phyloP scores from a whole-genome alignment of 2,113 vertebrate species.

The Halichoerus grypus region DNA sequence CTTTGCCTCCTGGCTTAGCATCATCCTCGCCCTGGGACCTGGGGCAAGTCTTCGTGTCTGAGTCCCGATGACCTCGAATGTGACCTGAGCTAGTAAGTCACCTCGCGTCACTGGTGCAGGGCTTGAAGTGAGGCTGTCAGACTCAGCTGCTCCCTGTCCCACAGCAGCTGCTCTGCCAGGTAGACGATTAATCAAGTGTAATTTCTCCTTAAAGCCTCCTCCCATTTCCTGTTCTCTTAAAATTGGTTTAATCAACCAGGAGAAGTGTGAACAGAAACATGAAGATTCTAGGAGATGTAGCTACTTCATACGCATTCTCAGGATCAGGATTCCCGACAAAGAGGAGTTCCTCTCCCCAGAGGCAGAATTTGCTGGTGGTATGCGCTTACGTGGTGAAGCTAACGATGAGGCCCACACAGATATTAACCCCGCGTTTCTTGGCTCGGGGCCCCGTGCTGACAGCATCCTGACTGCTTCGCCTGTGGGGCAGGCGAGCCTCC shows the following conservation, averaged over 20 bases:
- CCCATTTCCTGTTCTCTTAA: background rate
- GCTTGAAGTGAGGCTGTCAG: background rate
- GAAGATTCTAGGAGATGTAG: background rate
- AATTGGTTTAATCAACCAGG: background rate
- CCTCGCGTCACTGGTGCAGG: fast-evolving
- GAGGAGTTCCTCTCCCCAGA: background rate
- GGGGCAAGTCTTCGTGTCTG: fast-evolving
- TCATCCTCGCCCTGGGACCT: fast-evolving
- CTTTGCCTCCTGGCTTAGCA: background rate
- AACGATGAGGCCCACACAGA: fast-evolving
- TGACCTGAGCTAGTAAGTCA: background rate
- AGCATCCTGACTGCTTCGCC: background rate
- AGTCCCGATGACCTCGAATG: fast-evolving
- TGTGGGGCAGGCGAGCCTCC: background rate
- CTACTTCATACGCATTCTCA: background rate
- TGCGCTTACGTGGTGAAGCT: fast-evolving
- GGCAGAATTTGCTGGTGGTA: background rate
- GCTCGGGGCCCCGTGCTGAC: background rate
- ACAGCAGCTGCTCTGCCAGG: no score
- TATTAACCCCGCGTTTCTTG: fast-evolving
- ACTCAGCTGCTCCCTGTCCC: background rate
- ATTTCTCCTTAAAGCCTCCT: background rate
- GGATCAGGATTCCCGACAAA: background rate
- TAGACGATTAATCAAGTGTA: background rate
- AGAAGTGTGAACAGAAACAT: background rate